phyloP scores from a whole-genome alignment of 2,113 vertebrate species.

The Tylochromis polylepis region DNA sequence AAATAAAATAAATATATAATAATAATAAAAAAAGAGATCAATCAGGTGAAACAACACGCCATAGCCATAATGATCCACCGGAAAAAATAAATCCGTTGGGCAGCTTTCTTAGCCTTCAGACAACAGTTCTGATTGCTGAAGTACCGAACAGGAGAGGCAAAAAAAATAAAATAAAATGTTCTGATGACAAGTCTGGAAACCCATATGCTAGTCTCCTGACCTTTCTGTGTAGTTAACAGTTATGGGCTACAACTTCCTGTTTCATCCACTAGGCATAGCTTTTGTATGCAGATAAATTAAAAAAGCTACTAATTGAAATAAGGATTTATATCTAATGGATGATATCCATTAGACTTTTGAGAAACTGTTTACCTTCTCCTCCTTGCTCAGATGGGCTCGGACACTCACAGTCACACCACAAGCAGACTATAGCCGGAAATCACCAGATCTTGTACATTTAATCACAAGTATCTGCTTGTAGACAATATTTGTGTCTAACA shows the following conservation, averaged over 20 bases:
- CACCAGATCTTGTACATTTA: background rate
- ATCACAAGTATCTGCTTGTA: background rate
- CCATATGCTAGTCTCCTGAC: rapidly evolving
- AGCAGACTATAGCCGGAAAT: background rate
- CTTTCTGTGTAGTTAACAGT: background rate
- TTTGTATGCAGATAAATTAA: background rate
- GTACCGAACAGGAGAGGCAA: too few relatives aligned
- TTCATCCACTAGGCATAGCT: background rate
- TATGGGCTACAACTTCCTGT: background rate
- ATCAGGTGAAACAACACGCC: too few relatives aligned
- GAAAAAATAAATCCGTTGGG: too few relatives aligned
- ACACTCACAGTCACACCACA: rapidly evolving
- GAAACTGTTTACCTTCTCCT: rapidly evolving
- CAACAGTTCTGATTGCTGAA: too few relatives aligned
- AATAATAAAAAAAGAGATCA: too few relatives aligned
- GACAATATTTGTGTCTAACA: background rate
- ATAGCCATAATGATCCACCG: too few relatives aligned
- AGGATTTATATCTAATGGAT: background rate
- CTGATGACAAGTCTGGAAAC: background rate
- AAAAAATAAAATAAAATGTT: too few relatives aligned
- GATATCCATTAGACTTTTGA: background rate
- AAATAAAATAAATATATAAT: too few relatives aligned
- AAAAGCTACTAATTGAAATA: background rate
- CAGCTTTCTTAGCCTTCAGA: too few relatives aligned
- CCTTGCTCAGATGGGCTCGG: background rate